Evolutionary conservation across 2,888 invertebrate genomes (phyloP).

Genomic region (Deladenus siricidicola): DNA sequence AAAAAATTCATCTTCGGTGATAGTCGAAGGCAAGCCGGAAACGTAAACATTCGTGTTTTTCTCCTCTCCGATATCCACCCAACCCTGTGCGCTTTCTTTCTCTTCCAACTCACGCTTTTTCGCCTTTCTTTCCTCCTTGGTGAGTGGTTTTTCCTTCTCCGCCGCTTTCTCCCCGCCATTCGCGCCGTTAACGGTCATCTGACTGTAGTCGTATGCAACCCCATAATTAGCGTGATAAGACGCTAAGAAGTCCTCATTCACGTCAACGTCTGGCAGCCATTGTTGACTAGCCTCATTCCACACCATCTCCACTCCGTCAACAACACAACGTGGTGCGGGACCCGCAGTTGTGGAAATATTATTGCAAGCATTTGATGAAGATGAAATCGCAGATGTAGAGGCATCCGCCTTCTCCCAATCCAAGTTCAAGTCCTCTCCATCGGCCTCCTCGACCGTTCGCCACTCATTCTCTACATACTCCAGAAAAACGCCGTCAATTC

Average conservation of each 20-base stretch:
- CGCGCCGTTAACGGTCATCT: slow-evolving; percentile 34
- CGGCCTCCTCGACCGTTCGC: slow-evolving; percentile 28
- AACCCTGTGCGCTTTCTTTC: slow-evolving; percentile 58
- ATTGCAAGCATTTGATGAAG: not conserved
- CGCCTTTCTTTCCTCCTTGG: slow-evolving; percentile 36
- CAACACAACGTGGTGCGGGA: slow-evolving; percentile 66
- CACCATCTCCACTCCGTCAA: slow-evolving; percentile 76
- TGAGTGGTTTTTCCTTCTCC: slow-evolving; percentile 25
- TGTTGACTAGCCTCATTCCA: slow-evolving; percentile 18
- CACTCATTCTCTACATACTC: slow-evolving; percentile 34
- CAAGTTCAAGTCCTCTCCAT: slow-evolving; percentile 31
- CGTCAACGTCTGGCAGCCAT: slow-evolving; percentile 55
- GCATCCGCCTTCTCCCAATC: slow-evolving; percentile 39
- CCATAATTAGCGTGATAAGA: slow-evolving; percentile 85
- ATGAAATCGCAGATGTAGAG: slow-evolving; percentile 17
- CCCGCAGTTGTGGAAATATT: too few species aligned
- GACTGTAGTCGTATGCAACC: slow-evolving; percentile 18
- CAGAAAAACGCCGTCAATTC: slow-evolving; percentile 21
- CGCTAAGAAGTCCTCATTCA: slow-evolving; percentile 92
- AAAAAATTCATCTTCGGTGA: slow-evolving; percentile 66
- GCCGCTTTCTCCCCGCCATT: too few species aligned
- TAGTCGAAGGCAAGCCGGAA: slow-evolving; percentile 73
- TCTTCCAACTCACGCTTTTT: slow-evolving; percentile 29
- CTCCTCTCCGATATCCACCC: slow-evolving; percentile 83
- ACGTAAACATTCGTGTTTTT: slow-evolving; percentile 93